These are phyloP conservation scores for Actenoides lindsayi DNA, from an alignment of 2,113 vertebrate species.

Conservation along the genomic window DNA sequence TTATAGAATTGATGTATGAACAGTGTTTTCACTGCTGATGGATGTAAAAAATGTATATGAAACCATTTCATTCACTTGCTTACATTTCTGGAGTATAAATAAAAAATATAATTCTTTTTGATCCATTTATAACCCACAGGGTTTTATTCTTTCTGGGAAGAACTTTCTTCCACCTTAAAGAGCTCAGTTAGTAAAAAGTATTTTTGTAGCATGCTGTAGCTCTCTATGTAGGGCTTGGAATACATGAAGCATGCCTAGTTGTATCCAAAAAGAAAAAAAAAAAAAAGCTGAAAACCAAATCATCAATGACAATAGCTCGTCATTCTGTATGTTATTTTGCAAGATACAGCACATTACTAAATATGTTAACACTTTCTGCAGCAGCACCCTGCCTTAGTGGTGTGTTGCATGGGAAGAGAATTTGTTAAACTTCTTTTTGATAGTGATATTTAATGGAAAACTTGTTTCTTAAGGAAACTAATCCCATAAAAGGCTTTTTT, in stretches of 20 bases:
- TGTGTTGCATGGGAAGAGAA: background rate
- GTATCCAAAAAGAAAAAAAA: background rate
- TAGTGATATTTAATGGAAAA: background rate
- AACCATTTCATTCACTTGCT: slow-evolving; percentile 83
- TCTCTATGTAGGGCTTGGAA: background rate
- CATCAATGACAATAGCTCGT: background rate
- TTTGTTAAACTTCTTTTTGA: background rate
- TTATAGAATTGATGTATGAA: slow-evolving; percentile 80
- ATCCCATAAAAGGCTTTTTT: background rate
- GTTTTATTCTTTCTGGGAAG: slow-evolving; percentile 75
- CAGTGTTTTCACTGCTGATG: slow-evolving; percentile 82
- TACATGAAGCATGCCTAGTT: background rate
- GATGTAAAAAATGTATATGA: slow-evolving; percentile 88
- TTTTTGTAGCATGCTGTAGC: slow-evolving; percentile 54
- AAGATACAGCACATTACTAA: background rate
- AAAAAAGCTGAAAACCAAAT: background rate
- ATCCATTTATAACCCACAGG: slow-evolving; percentile 81
- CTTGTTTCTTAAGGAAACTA: background rate
- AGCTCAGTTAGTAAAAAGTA: slow-evolving; percentile 48
- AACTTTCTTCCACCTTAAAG: slow-evolving; percentile 52
- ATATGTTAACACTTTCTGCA: background rate
- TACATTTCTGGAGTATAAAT: slow-evolving; percentile 85
- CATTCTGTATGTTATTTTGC: background rate
- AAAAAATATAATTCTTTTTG: slow-evolving; percentile 84
- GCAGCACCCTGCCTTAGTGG: background rate